These are phyloP conservation scores for Ophiothrix spiculata DNA, from an alignment of 35 echinoderm and acorn worm genomes.

Conservation along the genomic window DNA sequence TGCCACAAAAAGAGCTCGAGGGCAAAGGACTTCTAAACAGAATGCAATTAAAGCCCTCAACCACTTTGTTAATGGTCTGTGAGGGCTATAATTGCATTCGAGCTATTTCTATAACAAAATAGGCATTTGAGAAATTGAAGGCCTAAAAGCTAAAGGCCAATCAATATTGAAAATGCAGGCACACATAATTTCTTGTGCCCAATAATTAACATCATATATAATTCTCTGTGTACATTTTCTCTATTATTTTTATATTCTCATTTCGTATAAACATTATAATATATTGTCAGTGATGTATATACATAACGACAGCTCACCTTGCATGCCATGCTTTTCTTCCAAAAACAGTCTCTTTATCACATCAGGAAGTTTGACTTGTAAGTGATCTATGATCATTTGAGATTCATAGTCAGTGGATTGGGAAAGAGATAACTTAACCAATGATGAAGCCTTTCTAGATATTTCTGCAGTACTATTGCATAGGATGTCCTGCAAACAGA, in stretches of 20 bases:
- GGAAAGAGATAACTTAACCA: background rate
- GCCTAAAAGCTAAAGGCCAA: background rate
- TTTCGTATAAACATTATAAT: background rate
- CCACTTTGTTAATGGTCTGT: no score
- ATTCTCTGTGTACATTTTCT: background rate
- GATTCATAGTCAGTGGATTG: background rate
- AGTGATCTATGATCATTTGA: background rate
- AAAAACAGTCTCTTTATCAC: slow-evolving; percentile 23
- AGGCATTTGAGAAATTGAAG: no score
- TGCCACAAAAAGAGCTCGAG: no score
- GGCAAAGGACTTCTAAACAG: no score
- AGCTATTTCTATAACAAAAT: no score
- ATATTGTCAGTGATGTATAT: background rate
- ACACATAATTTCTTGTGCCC: background rate
- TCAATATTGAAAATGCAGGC: background rate
- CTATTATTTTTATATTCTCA: background rate
- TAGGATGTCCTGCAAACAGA: slow-evolving; percentile 8
- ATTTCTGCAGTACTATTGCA: background rate
- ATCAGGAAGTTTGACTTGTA: slow-evolving; percentile 24
- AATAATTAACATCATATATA: background rate
- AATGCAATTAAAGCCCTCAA: no score
- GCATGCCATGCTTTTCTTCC: background rate
- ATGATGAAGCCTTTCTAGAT: background rate
- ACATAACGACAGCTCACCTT: background rate
- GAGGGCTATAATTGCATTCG: no score